These are phyloP conservation scores for Sycobia sp. DNA, from an alignment of 1,140 invertebrate species.

Conservation along the genomic window DNA sequence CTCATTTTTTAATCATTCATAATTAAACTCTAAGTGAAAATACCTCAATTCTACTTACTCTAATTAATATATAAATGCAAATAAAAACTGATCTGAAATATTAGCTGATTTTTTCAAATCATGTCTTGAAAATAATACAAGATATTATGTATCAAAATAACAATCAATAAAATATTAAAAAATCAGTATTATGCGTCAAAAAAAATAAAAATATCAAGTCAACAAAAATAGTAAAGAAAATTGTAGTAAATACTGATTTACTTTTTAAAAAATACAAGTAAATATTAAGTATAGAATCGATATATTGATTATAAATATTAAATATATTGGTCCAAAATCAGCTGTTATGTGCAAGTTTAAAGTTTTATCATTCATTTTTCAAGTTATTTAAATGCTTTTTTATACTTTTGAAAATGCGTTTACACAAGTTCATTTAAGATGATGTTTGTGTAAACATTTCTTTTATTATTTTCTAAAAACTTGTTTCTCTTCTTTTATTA, in stretches of 20 bases:
- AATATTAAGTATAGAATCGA: conserved; percentile 9
- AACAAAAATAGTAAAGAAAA: conserved; percentile 5
- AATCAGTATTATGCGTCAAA: conserved; percentile 10
- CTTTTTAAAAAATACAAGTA: background rate
- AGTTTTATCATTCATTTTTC: background rate
- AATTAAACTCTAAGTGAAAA: no score
- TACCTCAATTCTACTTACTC: no score
- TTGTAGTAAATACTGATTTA: conserved; percentile 22
- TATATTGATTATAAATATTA: conserved; percentile 17
- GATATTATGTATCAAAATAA: conserved; percentile 7
- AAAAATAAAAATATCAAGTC: conserved; percentile 12
- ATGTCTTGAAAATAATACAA: conserved; percentile 18
- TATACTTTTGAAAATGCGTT: conserved; percentile 25
- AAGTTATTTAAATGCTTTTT: conserved; percentile 16
- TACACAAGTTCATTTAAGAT: no score
- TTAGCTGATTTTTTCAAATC: no score
- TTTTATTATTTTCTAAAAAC: background rate
- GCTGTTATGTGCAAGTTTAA: conserved; percentile 29
- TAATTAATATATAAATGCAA: no score
- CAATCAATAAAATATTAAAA: conserved; percentile 3
- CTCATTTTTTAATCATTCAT: no score
- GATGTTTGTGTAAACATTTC: conserved; percentile 16
- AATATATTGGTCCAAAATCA: conserved; percentile 22
- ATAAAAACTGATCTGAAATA: no score
- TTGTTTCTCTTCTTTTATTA: background rate